Conservation (phyloP, 2,797 vertebrate genomes). For the Aldrovandia affinis region DNA sequence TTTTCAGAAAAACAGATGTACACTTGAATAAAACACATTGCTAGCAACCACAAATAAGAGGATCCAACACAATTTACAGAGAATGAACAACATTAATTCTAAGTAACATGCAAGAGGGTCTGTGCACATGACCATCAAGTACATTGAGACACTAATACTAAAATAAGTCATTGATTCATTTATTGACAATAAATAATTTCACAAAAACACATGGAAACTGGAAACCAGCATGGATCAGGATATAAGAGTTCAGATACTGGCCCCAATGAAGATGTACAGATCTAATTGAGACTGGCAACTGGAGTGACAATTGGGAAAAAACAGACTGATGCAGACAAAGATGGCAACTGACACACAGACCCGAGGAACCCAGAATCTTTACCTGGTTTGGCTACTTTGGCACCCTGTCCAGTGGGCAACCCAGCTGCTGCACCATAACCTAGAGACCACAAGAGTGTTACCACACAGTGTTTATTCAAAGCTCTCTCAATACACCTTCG, state of each 20-base stretch:
- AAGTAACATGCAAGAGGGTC: no score
- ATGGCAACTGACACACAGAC: not conserved
- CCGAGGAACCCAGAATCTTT: conserved; percentile 25
- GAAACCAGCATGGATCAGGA: not conserved
- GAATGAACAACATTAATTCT: no score
- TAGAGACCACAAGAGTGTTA: conserved; percentile 28
- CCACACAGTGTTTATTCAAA: not conserved
- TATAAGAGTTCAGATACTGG: not conserved
- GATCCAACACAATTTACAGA: no score
- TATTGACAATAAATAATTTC: not conserved
- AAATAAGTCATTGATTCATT: not conserved
- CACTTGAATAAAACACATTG: not conserved
- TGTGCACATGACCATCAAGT: no score
- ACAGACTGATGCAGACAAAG: not conserved
- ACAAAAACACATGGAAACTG: not conserved
- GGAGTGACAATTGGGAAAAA: not conserved
- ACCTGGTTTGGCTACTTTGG: conserved; percentile 33
- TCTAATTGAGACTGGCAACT: not conserved
- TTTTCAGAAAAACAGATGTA: not conserved
- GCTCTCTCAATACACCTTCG: not conserved
- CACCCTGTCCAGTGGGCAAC: conserved; percentile 21
- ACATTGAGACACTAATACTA: no score
- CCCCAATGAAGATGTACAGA: not conserved
- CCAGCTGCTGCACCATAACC: conserved; percentile 23
- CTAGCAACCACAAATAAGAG: no score